phyloP scores from a whole-genome alignment of 2,888 invertebrate species.

The Dasypogon diadema region DNA sequence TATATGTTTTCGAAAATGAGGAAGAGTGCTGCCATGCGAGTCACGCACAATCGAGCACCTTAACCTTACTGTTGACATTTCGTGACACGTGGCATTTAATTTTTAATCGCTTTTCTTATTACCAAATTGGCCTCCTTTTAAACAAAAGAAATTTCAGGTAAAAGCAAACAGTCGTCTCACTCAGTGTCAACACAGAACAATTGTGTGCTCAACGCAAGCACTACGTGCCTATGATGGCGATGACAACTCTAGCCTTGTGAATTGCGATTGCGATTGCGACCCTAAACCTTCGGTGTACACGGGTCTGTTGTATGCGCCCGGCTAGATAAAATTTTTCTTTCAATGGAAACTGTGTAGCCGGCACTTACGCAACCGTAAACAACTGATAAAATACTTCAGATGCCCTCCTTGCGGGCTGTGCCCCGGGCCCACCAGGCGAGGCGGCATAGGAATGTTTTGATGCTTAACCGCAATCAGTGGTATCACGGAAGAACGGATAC shows the following conservation, averaged over 20 bases:
- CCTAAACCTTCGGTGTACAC: slow-evolving; percentile 12
- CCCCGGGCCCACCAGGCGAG: neutral
- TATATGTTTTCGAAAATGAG: too few species aligned
- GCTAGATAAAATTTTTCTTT: neutral
- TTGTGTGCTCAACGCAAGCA: too few species aligned
- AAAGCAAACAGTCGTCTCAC: neutral
- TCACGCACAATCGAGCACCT: too few species aligned
- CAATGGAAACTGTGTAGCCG: neutral
- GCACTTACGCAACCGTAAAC: slow-evolving; percentile 34
- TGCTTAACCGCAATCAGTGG: neutral
- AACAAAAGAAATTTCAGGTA: neutral
- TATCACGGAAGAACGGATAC: neutral
- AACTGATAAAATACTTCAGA: slow-evolving; percentile 10
- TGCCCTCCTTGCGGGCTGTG: neutral
- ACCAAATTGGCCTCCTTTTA: slow-evolving; percentile 22
- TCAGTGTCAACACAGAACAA: too few species aligned
- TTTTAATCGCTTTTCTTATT: neutral
- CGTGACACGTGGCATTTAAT: too few species aligned
- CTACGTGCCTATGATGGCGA: neutral
- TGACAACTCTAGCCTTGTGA: too few species aligned
- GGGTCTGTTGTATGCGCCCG: neutral
- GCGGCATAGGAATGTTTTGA: too few species aligned
- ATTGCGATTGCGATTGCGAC: too few species aligned
- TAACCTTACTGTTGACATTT: too few species aligned
- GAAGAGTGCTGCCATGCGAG: too few species aligned